Evolutionary conservation across 2,888 invertebrate genomes (phyloP), one percentile per base, ranked within the genome.

Genomic region (Terebella lapidaria): DNA sequence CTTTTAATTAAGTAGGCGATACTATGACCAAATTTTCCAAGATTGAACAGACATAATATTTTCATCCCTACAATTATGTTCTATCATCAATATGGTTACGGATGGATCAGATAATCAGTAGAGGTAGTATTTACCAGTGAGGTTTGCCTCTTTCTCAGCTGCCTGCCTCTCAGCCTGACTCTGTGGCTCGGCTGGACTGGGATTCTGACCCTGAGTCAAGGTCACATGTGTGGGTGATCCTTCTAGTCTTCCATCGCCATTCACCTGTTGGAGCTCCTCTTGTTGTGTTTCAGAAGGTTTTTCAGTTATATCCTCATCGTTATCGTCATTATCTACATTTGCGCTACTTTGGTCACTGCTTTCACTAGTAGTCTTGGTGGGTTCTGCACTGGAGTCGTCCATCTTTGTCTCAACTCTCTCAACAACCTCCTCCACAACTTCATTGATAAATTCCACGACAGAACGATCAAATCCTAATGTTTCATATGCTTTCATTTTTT

Each of bases 361-460:
- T 5, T 5, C 27, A 25, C 10, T 15, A 26, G 22, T n/a, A 18
- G 47, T 18, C 4, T 15, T 24, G 15, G 18, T 18, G 5, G 4
- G 15, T 20, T 58, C 18, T 3, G 58, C 10, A 10, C 15, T 27
- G 5, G 4, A 25, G 5, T 15, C 58, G 4, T 58, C 29, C 3
- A 46, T 27, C n/a, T 55, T 24, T 22, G n/a, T 42, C 3, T 51
- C 57, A 10, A 60, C 52, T 46, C 57, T 28, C 29, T 18, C 46
- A 24, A 58, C 60, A n/a, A 61, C 63, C n/a, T 62, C 54, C n/a
- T 62, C 61, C 2, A 69, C 54, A 47, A 67, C 57, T 42, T 68
- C 67, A 42, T 64, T 60, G 22, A 69, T 56, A 59, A 68, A 64
- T n/a, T 54, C 53, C 5, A 57, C 56, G 3, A 67, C 64, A 45